Conservation (phyloP, 2,888 invertebrate genomes). For the Pteria penguin region DNA sequence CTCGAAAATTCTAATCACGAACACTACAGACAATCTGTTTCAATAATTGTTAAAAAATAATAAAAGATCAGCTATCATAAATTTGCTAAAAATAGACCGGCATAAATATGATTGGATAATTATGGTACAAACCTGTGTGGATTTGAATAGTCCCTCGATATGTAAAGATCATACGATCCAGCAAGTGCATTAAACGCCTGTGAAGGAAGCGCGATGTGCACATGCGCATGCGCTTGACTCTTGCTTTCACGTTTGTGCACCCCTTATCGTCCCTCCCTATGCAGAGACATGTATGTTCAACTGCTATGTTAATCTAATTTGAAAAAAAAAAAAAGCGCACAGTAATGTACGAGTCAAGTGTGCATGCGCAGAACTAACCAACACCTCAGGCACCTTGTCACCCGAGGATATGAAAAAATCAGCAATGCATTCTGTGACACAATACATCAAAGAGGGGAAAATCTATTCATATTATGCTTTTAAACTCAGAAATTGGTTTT, state of each 20-base stretch:
- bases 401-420: neutral
- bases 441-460: no score
- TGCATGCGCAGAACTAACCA: slow-evolving; percentile 30
- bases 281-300: slow-evolving; percentile 17
- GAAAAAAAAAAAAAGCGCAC: slow-evolving; percentile 7
- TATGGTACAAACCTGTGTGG: slow-evolving; percentile 12
- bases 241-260: slow-evolving; percentile 50
- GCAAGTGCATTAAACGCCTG: neutral
- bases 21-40: no score
- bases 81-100: neutral
- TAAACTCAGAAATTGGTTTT: no score
- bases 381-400: slow-evolving; percentile 18
- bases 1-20: no score
- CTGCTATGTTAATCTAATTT: slow-evolving; percentile 31
- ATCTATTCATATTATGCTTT: no score
- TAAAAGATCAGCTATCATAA: no score
- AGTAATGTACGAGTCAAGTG: neutral
- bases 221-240: slow-evolving; percentile 44
- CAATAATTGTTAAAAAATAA: no score
- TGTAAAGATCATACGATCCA: neutral
- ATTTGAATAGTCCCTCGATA: neutral
- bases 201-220: neutral
- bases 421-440: no score
- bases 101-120: neutral
- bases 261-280: slow-evolving; percentile 30